These are phyloP conservation scores for Carcinoscorpius rotundicauda DNA, from an alignment of 1,140 invertebrate genomes.

Conservation along the genomic window DNA sequence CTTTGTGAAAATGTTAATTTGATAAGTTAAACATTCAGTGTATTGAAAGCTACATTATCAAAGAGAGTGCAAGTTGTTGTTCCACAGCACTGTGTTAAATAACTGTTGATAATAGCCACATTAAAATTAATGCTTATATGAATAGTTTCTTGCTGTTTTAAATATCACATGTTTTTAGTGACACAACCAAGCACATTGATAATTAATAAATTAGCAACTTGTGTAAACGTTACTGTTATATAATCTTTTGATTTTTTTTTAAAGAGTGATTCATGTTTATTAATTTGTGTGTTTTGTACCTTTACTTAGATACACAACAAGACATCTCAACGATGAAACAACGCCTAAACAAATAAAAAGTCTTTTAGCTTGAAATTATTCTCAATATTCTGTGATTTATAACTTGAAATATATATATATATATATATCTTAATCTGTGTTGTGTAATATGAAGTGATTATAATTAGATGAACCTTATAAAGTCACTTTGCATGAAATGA, in stretches of 20 bases:
- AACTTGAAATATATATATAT: no score
- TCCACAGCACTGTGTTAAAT: neutral
- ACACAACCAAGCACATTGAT: no score
- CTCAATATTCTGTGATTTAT: neutral
- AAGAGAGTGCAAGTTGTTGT: neutral
- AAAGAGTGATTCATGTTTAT: neutral
- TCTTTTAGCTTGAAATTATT: conserved; percentile 45
- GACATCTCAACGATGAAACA: conserved; percentile 80
- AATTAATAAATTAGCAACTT: neutral
- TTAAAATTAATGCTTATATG: neutral
- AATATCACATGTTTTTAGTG: neutral
- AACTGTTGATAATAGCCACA: neutral
- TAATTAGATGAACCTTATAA: no score
- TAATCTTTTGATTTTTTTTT: neutral
- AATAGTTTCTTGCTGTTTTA: neutral
- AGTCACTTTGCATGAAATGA: no score
- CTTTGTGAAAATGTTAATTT: neutral
- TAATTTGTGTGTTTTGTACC: no score
- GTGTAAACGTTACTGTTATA: neutral
- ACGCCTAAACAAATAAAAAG: conserved; percentile 82
- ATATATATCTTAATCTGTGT: no score
- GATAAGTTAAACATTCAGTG: neutral
- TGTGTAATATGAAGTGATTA: no score
- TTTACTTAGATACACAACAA: conserved; percentile 62
- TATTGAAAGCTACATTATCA: neutral